A percentile compares a stretch with the other conserved stretches of the same genome.
Conservation (phyloP, 2,888 invertebrate genomes). For the Scaptomyza tumidula region DNA sequence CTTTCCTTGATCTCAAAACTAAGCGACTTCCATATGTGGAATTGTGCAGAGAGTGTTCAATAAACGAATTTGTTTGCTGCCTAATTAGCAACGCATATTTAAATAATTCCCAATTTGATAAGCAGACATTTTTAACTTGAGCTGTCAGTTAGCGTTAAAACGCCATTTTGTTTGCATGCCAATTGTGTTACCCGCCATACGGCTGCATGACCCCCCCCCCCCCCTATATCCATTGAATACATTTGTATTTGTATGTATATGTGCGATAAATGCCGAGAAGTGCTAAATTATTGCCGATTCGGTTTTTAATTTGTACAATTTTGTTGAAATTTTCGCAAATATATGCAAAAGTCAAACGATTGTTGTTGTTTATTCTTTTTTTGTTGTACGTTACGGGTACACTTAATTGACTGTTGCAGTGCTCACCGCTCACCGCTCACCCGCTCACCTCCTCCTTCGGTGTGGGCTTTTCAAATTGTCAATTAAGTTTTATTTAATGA, state of each 20-base stretch:
- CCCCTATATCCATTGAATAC: neutral
- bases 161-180: conserved; percentile 76
- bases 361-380: conserved; percentile 38
- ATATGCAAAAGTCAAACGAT: conserved; percentile 71
- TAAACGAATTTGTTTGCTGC: conserved; percentile 74
- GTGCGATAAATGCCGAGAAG: conserved; percentile 67
- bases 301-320: conserved; percentile 76
- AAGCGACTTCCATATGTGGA: conserved; percentile 25
- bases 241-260: neutral
- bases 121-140: conserved; percentile 81
- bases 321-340: conserved; percentile 67
- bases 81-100: conserved; percentile 81
- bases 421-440: conserved; percentile 19
- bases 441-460: neutral
- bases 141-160: conserved; percentile 80
- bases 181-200: conserved; percentile 21
- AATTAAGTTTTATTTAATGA: conserved; percentile 82
- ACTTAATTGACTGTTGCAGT: conserved; percentile 75
- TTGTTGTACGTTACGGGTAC: conserved; percentile 37
- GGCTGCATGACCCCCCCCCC: neutral
- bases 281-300: conserved; percentile 80
- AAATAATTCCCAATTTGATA: conserved; percentile 81
- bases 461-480: conserved; percentile 74
- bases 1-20: neutral
- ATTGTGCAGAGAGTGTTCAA: conserved; percentile 36